Percentiles rank a stretch among this genome's conserved stretches.
These are phyloP conservation scores for Tetraneura akinire DNA, from an alignment of 1,140 invertebrate genomes.

Conservation along the genomic window DNA sequence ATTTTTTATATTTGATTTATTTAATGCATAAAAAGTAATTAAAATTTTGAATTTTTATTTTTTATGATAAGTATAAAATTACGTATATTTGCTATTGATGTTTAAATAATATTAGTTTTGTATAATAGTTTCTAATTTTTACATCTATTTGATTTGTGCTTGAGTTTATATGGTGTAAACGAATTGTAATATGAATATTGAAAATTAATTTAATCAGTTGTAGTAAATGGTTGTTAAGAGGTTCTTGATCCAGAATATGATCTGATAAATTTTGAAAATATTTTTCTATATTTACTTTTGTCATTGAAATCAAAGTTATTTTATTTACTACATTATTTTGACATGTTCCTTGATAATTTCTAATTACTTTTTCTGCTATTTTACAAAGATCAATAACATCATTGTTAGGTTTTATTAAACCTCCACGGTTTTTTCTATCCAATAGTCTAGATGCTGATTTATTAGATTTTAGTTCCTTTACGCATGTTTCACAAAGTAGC, in stretches of 20 bases:
- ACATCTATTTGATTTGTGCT: not conserved
- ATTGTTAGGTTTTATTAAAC: conserved; percentile 7
- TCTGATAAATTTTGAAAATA: not conserved
- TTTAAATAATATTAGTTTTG: not conserved
- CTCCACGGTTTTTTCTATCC: not conserved
- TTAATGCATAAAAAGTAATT: no score
- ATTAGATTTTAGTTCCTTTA: not conserved
- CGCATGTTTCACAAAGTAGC: not conserved
- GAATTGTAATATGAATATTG: conserved; percentile 16
- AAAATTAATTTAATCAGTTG: conserved; percentile 27
- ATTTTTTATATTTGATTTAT: no score
- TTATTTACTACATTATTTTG: not conserved
- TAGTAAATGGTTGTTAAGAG: conserved; percentile 10
- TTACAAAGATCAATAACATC: not conserved
- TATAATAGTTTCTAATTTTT: conserved; percentile 20
- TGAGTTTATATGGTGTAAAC: not conserved
- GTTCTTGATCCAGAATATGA: conserved; percentile 15
- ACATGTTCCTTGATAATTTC: not conserved
- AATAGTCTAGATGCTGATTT: not conserved
- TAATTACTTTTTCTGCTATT: not conserved
- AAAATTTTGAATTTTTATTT: no score
- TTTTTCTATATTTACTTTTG: not conserved
- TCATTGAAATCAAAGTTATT: not conserved
- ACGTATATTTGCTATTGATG: not conserved
- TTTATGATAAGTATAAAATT: not conserved